These are phyloP conservation scores for Sebastolobus altivelis DNA, from an alignment of 2,797 vertebrate genomes.

Conservation along the genomic window DNA sequence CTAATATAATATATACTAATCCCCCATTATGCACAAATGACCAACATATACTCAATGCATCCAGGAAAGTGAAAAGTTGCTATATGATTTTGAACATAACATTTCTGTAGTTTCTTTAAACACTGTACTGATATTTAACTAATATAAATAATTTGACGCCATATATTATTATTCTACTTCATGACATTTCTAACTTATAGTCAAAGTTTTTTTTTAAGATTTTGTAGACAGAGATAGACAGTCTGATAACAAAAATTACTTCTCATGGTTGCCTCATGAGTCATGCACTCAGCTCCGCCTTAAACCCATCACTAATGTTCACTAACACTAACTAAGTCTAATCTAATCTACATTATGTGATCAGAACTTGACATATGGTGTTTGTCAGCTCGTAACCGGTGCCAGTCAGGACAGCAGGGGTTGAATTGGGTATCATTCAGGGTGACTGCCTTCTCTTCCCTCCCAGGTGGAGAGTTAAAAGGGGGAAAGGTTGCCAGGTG, in stretches of 20 bases:
- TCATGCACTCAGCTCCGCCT: neutral
- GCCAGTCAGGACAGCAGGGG: slow-evolving; percentile 64
- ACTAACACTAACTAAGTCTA: slow-evolving; percentile 16
- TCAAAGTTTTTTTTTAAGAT: neutral
- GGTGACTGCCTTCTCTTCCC: slow-evolving; percentile 42
- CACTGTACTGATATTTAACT: neutral
- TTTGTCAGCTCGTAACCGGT: slow-evolving; percentile 56
- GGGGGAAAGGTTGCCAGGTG: slow-evolving; percentile 69
- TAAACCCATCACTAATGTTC: slow-evolving; percentile 53
- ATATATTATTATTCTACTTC: neutral
- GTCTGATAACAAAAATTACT: neutral
- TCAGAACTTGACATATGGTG: slow-evolving; percentile 74
- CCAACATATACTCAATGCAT: neutral
- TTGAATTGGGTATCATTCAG: slow-evolving; percentile 37
- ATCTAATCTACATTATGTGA: slow-evolving; percentile 55
- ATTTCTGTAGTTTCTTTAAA: neutral
- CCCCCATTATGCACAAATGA: neutral
- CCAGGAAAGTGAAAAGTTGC: neutral
- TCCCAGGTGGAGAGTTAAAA: slow-evolving; percentile 62
- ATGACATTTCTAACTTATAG: neutral
- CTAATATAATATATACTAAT: neutral
- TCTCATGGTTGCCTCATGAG: neutral
- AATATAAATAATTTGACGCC: neutral
- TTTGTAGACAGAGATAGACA: neutral
- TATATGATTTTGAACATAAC: neutral